Evolutionary conservation across 64 coral and sea anemone species (phyloP), one percentile per base, ranked within the genome.

Genomic region (Catalaphyllia jardinei): DNA sequence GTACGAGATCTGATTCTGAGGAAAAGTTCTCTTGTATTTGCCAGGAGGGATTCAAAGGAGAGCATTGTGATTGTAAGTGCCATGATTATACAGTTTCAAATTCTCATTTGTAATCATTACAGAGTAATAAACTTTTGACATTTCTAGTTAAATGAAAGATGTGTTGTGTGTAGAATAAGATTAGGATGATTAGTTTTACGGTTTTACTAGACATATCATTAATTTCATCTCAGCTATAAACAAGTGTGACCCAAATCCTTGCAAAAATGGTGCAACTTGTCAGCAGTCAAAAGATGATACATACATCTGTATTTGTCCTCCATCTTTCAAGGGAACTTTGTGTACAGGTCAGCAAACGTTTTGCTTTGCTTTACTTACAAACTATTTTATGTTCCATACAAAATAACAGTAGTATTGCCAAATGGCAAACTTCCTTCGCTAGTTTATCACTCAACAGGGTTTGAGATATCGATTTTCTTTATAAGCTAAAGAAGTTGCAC

Each of bases 1-100:
- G 97, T 75, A 93, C 94, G 1, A 67, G 71, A 13, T 79, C 94
- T 24, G 91, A 93, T 57, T 69, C 88, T 25, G 95, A 91, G 25
- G 71, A 63, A 11, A 94, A 91, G 10, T 99, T 95, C 88, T 86
- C 90, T 0, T 99, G 97, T 31, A 76, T 82, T 4, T 99, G 97
- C 60, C 75, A 99, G 38, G 91, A 95, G 30, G 97, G 97, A 6
- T 99, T 95, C 72, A 93, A 86, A 64, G 97, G 97, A 73, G 82
- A 91, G 33, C 63, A 86, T 15, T 99, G 97, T 71, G 94, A 95
- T 55, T 89, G 97, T 99, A 91, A 82, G 90, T 93, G 62, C 14
- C 18, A 64, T 2, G 24, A 15, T 69, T n/a, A 20, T 8, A 65
- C 1, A 57, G 10, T 12, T 57, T 13, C 1, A 9, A 57, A 13